Percentiles rank a stretch among this genome's conserved stretches.
Conservation (phyloP, 2,888 invertebrate genomes). For the Calameuta pallipes region DNA sequence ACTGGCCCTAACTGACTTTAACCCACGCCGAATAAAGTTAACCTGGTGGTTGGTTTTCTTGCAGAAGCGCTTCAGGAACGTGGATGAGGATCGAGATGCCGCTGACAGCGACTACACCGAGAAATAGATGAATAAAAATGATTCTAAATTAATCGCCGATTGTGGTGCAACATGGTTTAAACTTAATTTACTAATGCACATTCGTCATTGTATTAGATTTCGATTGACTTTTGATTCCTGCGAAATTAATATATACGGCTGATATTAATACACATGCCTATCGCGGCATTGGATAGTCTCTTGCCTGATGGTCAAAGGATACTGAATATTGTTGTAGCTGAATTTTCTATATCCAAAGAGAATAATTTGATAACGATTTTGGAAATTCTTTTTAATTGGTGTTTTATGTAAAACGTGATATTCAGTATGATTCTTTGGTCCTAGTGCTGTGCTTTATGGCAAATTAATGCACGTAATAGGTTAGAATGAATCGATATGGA, state of each 20-base stretch:
- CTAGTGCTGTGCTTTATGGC: not conserved
- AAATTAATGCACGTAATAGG: not conserved
- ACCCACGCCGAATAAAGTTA: not conserved
- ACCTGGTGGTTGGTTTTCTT: constrained; percentile 54
- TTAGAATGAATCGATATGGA: not conserved
- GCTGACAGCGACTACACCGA: constrained; percentile 53
- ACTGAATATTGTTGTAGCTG: not conserved
- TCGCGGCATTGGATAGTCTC: not conserved
- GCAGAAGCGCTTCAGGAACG: constrained; percentile 69
- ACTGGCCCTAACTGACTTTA: not conserved
- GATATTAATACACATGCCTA: not conserved
- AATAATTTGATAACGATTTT: not conserved
- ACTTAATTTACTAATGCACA: constrained; percentile 23
- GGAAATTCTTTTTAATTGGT: not conserved
- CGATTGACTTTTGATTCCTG: not conserved
- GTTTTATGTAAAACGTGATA: not conserved
- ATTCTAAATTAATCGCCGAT: constrained; percentile 14
- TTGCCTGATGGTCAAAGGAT: not conserved
- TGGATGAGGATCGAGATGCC: constrained; percentile 45
- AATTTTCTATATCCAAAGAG: not conserved
- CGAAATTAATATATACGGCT: not conserved
- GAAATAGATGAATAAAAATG: constrained; percentile 48
- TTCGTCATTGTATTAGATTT: not conserved
- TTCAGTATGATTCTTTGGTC: not conserved
- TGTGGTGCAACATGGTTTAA: constrained; percentile 14